Base-by-base conservation (phyloP, 2,888 invertebrate species). In the Lasiommata megera region DNA sequence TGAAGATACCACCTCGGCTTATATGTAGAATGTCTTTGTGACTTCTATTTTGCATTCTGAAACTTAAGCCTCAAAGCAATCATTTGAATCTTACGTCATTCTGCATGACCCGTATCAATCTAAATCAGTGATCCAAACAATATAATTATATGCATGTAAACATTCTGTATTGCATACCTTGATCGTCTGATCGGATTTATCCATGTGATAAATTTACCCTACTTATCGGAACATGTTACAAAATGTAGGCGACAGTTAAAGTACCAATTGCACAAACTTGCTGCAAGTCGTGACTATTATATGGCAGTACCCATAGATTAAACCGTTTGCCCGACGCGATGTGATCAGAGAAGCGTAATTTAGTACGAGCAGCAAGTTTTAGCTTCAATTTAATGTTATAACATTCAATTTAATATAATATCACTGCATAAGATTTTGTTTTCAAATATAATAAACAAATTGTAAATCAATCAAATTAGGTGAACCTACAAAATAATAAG, bases 151-250 rank as follows among this genome's bases (percentile, higher is more conserved):
- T 18, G 18, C 37, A 37, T 16, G 55, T 31, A 14, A 14, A 40
- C 40, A 52, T 28, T 23, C 23, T 5, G 28, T 29, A n/a, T 44
- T 29, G 11, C 12, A 50, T 23, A 14, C 37, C 9, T 37, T 14
- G 23, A 14, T 23, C 50, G 14, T 37, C 37, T 9, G 36, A 50
- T 23, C 37, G 5, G 37, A 28, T 40, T 50, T 54, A 51, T 46
- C 46, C 46, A 46, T 60, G 57, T 61, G 50, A 56, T 64, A 52
- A 59, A 58, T 48, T 63, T 64, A 67, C 47, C 65, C 70, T 67
- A 70, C 66, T 67, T 71, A 64, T 56, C 48, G 58, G 63, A 60
- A 65, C 64, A 58, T 58, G 59, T 66, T 66, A 60, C 65, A 58
- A 61, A 54, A 64, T 54, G 12, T 41, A 40, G 52, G 29, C 43